Conservation (phyloP, 2,797 vertebrate genomes). For the Linurgus olivaceus region DNA sequence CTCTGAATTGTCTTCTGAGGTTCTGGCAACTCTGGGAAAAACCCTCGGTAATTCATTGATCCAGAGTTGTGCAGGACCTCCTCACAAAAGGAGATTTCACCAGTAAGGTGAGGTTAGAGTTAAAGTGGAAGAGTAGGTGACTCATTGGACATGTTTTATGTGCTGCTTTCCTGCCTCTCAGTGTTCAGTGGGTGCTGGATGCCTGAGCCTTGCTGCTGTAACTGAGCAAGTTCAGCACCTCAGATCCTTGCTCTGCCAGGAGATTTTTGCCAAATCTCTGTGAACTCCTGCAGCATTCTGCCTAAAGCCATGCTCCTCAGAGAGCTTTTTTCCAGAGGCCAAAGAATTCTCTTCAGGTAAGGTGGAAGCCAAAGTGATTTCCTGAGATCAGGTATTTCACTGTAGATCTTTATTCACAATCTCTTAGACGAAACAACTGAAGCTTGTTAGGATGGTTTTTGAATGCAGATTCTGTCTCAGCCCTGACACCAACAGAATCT, state of each 20-base stretch:
- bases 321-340: background rate
- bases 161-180: background rate
- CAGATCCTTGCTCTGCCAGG: background rate
- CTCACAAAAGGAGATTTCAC: background rate
- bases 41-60: background rate
- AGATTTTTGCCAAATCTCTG: background rate
- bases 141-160: background rate
- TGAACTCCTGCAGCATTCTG: background rate
- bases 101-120: background rate
- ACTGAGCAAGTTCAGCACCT: background rate
- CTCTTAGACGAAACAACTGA: background rate
- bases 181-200: background rate
- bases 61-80: background rate
- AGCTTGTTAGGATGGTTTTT: background rate
- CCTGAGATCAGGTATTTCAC: background rate
- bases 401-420: background rate
- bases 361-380: background rate
- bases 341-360: background rate
- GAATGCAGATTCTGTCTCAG: background rate
- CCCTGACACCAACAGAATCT: background rate
- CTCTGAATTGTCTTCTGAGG: background rate
- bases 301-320: background rate
- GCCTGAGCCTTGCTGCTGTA: background rate
- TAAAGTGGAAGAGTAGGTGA: background rate
- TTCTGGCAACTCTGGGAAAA: background rate